A percentile compares a stretch with the other conserved stretches of the same genome.
Evolutionary conservation across 2,888 invertebrate genomes (phyloP).

Genomic region (Sepioteuthis lessoniana): DNA sequence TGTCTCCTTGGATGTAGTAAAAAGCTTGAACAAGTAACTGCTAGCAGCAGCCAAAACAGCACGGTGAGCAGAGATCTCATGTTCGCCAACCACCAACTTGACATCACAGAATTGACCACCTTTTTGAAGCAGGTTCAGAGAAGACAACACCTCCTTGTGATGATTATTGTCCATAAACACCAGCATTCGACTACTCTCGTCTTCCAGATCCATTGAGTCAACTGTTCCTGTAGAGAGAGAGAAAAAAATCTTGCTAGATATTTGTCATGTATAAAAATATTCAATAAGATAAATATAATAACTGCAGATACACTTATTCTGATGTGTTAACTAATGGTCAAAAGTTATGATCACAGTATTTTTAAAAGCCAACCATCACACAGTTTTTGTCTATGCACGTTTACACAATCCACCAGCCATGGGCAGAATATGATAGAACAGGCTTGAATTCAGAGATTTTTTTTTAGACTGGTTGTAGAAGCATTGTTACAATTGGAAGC

Average conservation of each 20-base stretch:
- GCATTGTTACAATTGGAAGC: too few relatives aligned
- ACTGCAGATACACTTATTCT: too few relatives aligned
- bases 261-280: neutral
- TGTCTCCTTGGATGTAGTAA: slow-evolving; percentile 77
- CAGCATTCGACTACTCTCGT: slow-evolving; percentile 52
- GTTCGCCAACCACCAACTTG: slow-evolving; percentile 84
- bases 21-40: slow-evolving; percentile 84
- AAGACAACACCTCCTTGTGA: slow-evolving; percentile 78
- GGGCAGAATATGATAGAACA: too few relatives aligned
- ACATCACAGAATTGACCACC: slow-evolving; percentile 91
- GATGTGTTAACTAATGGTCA: too few relatives aligned
- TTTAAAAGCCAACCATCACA: too few relatives aligned
- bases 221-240: slow-evolving; percentile 37
- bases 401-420: too few relatives aligned
- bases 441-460: too few relatives aligned
- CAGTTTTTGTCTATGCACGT: too few relatives aligned
- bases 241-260: neutral
- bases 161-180: slow-evolving; percentile 66
- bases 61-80: slow-evolving; percentile 85
- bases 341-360: too few relatives aligned
- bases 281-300: too few relatives aligned
- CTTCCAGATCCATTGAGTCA: slow-evolving; percentile 78
- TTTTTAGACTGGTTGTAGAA: too few relatives aligned
- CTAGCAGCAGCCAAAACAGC: slow-evolving; percentile 87
- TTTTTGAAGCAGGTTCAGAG: slow-evolving; percentile 86